These are phyloP conservation scores for Onychomys torridus DNA, from an alignment of 2,797 vertebrate species.

Conservation along the genomic window DNA sequence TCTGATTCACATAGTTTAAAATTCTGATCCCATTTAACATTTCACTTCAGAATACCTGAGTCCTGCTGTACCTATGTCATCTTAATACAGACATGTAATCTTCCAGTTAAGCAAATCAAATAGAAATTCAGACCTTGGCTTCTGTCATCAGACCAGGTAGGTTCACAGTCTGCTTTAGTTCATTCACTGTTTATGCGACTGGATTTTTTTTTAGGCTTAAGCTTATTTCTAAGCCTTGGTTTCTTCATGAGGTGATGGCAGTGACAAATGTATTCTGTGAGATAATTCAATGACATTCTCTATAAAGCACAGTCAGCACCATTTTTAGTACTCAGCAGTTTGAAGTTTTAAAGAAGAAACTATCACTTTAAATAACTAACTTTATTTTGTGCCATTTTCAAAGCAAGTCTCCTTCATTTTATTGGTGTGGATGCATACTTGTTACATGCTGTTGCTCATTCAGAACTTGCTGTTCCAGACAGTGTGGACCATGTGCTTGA, in stretches of 20 bases:
- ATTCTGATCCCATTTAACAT: constrained; percentile 43
- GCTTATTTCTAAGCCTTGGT: constrained; percentile 1
- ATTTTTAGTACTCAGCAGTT: background rate
- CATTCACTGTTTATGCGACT: background rate
- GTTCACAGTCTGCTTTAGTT: constrained; percentile 8
- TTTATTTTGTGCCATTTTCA: background rate
- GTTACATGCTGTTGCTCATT: background rate
- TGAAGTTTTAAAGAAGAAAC: constrained; percentile 46
- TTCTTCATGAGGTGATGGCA: constrained; percentile 30
- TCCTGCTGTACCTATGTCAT: constrained; percentile 8
- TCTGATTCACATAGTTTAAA: constrained; percentile 35
- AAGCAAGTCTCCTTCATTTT: background rate
- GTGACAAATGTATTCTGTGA: constrained; percentile 21
- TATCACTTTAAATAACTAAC: background rate
- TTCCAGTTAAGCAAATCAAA: background rate
- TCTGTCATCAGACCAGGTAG: background rate
- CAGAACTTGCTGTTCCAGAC: background rate
- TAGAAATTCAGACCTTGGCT: constrained; percentile 19
- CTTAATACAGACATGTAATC: background rate
- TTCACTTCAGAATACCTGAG: constrained; percentile 49
- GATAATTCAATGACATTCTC: background rate
- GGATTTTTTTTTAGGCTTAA: background rate
- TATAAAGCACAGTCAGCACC: background rate
- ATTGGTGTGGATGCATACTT: background rate
- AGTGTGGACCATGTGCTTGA: background rate